Percentiles rank a stretch among this genome's conserved stretches.
phyloP scores from a whole-genome alignment of 2,113 vertebrate species.

The Hassar affinis region DNA sequence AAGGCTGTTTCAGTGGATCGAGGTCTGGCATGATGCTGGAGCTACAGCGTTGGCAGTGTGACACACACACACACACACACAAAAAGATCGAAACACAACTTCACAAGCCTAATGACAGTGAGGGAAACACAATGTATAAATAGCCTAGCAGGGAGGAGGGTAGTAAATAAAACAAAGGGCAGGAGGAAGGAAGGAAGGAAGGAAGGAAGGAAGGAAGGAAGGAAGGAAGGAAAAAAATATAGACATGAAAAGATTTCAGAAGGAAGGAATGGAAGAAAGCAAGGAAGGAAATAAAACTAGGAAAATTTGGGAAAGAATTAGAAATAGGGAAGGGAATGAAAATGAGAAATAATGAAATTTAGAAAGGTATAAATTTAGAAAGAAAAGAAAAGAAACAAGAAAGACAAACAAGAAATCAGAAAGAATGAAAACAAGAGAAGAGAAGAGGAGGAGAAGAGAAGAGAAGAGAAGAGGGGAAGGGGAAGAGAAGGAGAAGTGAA shows the following conservation, averaged over 20 bases:
- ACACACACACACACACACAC: neutral
- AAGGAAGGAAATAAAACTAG: neutral
- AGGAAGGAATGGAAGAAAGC: neutral
- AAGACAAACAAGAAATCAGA: neutral
- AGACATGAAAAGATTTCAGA: neutral
- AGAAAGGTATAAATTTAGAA: neutral
- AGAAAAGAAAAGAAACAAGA: neutral
- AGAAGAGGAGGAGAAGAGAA: too few species aligned
- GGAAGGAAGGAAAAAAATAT: neutral
- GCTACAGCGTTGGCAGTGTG: neutral
- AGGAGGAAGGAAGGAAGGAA: neutral
- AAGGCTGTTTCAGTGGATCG: conserved; percentile 60
- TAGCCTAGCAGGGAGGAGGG: conserved; percentile 30
- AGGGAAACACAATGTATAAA: conserved; percentile 45
- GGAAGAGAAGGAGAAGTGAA: too few species aligned
- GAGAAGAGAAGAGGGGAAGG: too few species aligned
- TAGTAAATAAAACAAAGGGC: conserved; percentile 23
- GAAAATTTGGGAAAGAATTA: too few species aligned
- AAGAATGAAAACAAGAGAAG: conserved; percentile 42
- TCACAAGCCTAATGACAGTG: conserved; percentile 56
- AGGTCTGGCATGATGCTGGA: conserved; percentile 57
- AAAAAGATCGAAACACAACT: conserved; percentile 44
- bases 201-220: neutral
- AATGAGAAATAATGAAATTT: neutral
- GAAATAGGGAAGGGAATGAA: neutral